These are phyloP conservation scores for Xylophagus ater DNA, from an alignment of 2,888 invertebrate species.

Conservation along the genomic window DNA sequence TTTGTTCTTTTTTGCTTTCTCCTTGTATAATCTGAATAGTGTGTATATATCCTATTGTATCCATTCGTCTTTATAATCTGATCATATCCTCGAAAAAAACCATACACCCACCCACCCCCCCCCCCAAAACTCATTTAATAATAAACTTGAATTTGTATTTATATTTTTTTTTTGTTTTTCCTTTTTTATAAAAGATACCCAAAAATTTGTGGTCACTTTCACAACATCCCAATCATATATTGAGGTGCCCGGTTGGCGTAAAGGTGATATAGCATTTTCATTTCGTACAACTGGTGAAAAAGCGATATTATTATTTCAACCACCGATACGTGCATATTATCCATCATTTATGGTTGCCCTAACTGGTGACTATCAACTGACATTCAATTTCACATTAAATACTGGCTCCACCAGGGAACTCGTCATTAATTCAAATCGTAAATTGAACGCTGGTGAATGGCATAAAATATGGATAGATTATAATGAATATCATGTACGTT, in stretches of 20 bases:
- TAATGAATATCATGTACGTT: constrained; percentile 83
- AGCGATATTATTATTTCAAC: constrained; percentile 82
- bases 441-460: constrained; percentile 88
- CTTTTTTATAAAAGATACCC: constrained; percentile 56
- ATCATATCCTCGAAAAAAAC: no score
- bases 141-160: not conserved
- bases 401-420: constrained; percentile 71
- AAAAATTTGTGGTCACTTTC: constrained; percentile 86
- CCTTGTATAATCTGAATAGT: no score
- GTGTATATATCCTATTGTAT: no score
- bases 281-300: constrained; percentile 85
- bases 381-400: constrained; percentile 81
- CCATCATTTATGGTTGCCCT: constrained; percentile 87
- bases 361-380: constrained; percentile 75
- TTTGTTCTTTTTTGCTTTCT: no score
- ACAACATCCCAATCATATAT: constrained; percentile 87
- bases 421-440: constrained; percentile 69
- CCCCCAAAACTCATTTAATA: constrained; percentile 2
- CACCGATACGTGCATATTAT: constrained; percentile 77
- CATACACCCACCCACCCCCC: no score
- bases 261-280: constrained; percentile 85
- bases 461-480: constrained; percentile 94
- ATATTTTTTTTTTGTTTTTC: constrained; percentile 2
- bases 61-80: no score
- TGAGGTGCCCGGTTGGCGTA: constrained; percentile 87